A percentile compares a stretch with the other conserved stretches of the same genome.
These are phyloP conservation scores for Drosophila orena DNA, from an alignment of 1,140 invertebrate genomes.

Conservation along the genomic window DNA sequence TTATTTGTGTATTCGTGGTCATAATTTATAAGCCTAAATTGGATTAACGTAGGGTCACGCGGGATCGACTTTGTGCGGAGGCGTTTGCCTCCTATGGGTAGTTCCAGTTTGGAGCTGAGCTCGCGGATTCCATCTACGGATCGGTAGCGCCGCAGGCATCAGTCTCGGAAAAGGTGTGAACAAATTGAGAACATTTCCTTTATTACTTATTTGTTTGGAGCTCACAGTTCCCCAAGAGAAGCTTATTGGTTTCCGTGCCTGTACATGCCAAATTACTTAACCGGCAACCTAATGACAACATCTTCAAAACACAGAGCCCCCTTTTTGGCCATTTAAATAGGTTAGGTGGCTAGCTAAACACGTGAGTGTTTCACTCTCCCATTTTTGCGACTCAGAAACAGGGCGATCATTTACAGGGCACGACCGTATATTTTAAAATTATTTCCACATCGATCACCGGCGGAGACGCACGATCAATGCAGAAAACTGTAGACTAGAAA, in stretches of 20 bases:
- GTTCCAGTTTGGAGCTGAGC: not conserved
- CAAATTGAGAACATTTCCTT: slow-evolving; percentile 59
- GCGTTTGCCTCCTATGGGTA: slow-evolving; percentile 34
- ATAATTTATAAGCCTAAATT: slow-evolving; percentile 82
- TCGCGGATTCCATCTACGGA: slow-evolving; percentile 35
- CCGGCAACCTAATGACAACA: slow-evolving; percentile 73
- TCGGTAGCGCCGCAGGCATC: slow-evolving; percentile 62
- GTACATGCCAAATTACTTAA: slow-evolving; percentile 79
- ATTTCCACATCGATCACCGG: slow-evolving; percentile 81
- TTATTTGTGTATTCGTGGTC: slow-evolving; percentile 72
- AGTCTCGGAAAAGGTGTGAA: slow-evolving; percentile 44
- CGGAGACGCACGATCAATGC: slow-evolving; percentile 42
- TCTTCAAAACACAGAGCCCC: slow-evolving; percentile 55
- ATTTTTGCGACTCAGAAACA: slow-evolving; percentile 27
- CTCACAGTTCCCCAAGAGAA: not conserved
- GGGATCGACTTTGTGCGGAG: slow-evolving; percentile 36
- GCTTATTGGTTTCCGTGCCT: slow-evolving; percentile 66
- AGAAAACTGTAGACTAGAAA: slow-evolving; percentile 24
- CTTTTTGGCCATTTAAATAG: slow-evolving; percentile 1
- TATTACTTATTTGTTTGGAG: slow-evolving; percentile 40
- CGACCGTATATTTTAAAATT: slow-evolving; percentile 84
- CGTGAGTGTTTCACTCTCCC: slow-evolving; percentile 14
- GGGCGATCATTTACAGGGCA: slow-evolving; percentile 73
- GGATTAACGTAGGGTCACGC: slow-evolving; percentile 69
- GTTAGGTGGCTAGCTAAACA: slow-evolving; percentile 40